Base-by-base conservation (phyloP, 2,888 invertebrate species). In the Pseudeuparius sepicola region DNA sequence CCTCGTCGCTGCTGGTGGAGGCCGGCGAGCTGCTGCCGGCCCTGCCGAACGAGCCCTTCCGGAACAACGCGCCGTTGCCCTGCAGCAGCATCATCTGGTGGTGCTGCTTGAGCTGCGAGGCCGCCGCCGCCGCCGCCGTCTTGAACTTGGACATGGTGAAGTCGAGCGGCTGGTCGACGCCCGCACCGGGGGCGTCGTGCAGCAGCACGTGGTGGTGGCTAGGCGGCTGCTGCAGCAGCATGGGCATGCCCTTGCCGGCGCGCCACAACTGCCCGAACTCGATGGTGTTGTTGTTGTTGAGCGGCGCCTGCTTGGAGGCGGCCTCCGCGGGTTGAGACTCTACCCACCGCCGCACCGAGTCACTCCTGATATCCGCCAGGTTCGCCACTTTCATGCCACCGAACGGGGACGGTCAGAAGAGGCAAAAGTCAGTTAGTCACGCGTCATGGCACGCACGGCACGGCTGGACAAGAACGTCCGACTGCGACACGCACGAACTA, bases 111-210 rank as follows among this genome's bases (percentile, higher is more conserved):
- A 61, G 47, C 39, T 61, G 60, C 23, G 60, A 56, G 38, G 58
- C 56, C 48, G 59, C 56, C 39, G 59, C 50, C 14, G 55, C 45
- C 15, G 54, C 43, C 9, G 53, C 46, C 50, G 62, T 60, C 44
- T 63, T 64, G 44, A 70, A 63, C 41, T 70, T 70, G 42, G 70
- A 70, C 69, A 78, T 78, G 60, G 79, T 79, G 65, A 79, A 80
- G 68, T 80, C 80, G 52, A 79, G 67, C 49, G 79, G 79, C 64
- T 78, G 78, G 59, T 72, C 72, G 37, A 60, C 37, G 55, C 64
- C 49, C 27, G 31, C 31, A 18, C 13, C 20, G 31, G 39, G 17
- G 56, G 44, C 28, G 31, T 57, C 57, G 43, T 63, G 63, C 36
- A 57, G 64, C 60, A 68, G 67, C 61, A 60, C 55, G 42, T 61